Evolutionary conservation across 2,797 vertebrate species (phyloP), one percentile per base, ranked within the genome.

Genomic region (Threskiornis aethiopicus): DNA sequence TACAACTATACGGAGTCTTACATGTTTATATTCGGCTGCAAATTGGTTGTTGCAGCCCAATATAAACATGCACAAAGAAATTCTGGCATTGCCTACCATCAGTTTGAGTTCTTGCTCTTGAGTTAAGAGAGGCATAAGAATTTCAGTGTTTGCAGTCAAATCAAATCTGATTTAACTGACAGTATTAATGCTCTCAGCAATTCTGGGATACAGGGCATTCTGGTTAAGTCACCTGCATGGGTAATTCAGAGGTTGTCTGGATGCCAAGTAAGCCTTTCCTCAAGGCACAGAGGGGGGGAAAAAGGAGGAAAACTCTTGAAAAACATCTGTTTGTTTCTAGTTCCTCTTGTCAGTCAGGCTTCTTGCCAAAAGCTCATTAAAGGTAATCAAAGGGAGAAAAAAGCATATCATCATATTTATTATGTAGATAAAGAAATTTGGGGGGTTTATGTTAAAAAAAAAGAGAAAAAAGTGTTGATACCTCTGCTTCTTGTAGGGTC

Each of bases 401-500:
- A 85, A 91, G 28, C 19, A 24, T 86, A 87, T 87, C 52, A 91
- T 72, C n/a, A 10, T 41, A 70, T 72, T 90, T 78, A 77, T 77
- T 91, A 87, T 31, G 39, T 37, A 96, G 75, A 75, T 66, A 55
- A 90, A 94, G 79, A 90, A 96, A 93, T 58, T 2, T 1, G 13
- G 10, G 39, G 21, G 16, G 3, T 5, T 17, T 35, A 59, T 15
- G 3, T 58, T 31, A 0, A 35, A 65, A 80, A 69, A 76, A 75
- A 31, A 90, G 33, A 71, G 19, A 19, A n/a, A 64, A 31, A 57
- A 55, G 44, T 37, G 33, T 70, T 70, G 71, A 75, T 99, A 99
- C 99, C 99, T 99, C 99, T 35, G 98, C 97, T 97, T 99, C 99
- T 91, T 98, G 98, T 26, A 99, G 97, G 83, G 96, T 97, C 84